A percentile compares a stretch with the other conserved stretches of the same genome.
phyloP scores from a whole-genome alignment of 2,888 invertebrate species.

The Lampropteryx suffumata region DNA sequence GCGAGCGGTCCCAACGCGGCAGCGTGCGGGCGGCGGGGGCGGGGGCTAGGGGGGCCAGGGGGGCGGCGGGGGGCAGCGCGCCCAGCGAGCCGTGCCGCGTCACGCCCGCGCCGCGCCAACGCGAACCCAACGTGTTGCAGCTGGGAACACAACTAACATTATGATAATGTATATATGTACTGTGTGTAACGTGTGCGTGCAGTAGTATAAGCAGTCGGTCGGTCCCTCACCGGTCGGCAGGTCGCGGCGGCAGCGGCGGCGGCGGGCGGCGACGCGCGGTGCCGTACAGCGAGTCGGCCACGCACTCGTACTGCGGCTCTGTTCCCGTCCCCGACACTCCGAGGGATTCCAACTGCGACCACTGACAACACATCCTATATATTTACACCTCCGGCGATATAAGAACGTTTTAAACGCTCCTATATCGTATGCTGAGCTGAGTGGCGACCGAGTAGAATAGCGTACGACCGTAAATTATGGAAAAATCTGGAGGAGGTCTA shows the following conservation, averaged over 20 bases:
- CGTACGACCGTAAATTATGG: too few species aligned
- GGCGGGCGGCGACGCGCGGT: slow-evolving; percentile 50
- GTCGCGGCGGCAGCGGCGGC: slow-evolving; percentile 55
- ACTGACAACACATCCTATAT: neutral
- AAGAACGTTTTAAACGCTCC: too few species aligned
- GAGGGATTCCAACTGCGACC: neutral
- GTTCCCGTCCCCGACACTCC: neutral
- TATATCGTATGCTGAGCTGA: too few species aligned
- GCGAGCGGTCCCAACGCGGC: slow-evolving; percentile 50
- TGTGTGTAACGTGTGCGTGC: too few species aligned
- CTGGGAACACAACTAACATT: too few species aligned
- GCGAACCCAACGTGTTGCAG: too few species aligned
- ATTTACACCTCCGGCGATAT: too few species aligned
- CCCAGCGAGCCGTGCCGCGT: slow-evolving; percentile 63
- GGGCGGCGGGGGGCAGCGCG: slow-evolving; percentile 48
- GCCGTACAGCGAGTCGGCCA: slow-evolving; percentile 61
- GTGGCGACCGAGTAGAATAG: too few species aligned
- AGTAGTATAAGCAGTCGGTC: too few species aligned
- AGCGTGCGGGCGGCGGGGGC: slow-evolving; percentile 38
- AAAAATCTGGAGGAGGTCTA: too few species aligned
- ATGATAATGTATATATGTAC: too few species aligned
- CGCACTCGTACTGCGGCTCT: slow-evolving; percentile 72
- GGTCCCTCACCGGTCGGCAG: slow-evolving; percentile 2
- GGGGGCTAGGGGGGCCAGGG: slow-evolving; percentile 24
- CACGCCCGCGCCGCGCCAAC: too few species aligned